Conservation (phyloP, 2,113 vertebrate species). For the Epinephelus fuscoguttatus region DNA sequence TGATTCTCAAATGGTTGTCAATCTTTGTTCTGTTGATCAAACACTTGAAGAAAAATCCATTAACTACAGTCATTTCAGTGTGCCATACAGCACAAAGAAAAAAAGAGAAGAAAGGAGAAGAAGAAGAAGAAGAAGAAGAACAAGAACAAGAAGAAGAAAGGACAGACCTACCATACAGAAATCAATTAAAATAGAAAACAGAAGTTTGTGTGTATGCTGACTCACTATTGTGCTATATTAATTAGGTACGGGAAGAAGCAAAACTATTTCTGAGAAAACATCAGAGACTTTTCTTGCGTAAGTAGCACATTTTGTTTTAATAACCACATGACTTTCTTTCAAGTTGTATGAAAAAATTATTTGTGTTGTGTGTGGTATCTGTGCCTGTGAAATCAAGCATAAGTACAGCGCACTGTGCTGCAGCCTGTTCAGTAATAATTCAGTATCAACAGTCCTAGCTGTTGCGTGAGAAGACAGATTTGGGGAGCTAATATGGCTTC, state of each 20-base stretch:
- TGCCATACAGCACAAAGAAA: no score
- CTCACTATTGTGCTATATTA: background rate
- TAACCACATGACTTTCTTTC: background rate
- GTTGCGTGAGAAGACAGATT: conserved; percentile 58
- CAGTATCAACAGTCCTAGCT: conserved; percentile 5
- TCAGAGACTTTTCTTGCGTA: background rate
- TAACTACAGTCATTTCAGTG: no score
- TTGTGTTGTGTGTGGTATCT: background rate
- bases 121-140: no score
- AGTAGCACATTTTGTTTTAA: background rate
- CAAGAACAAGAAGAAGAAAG: background rate
- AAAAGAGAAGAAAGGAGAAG: no score
- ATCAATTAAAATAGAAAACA: conserved; percentile 6
- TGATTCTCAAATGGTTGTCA: background rate
- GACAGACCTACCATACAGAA: background rate
- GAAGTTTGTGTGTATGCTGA: background rate
- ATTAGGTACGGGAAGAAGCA: background rate
- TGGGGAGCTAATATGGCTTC: conserved; percentile 37
- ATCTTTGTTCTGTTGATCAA: background rate
- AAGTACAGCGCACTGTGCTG: background rate
- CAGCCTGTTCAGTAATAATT: conserved; percentile 29
- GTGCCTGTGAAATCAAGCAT: conserved; percentile 11
- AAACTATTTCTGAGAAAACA: background rate
- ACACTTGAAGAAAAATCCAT: no score
- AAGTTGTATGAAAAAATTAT: background rate